Conservation (phyloP, 2,888 invertebrate genomes). For the Linhomoeus sp. region DNA sequence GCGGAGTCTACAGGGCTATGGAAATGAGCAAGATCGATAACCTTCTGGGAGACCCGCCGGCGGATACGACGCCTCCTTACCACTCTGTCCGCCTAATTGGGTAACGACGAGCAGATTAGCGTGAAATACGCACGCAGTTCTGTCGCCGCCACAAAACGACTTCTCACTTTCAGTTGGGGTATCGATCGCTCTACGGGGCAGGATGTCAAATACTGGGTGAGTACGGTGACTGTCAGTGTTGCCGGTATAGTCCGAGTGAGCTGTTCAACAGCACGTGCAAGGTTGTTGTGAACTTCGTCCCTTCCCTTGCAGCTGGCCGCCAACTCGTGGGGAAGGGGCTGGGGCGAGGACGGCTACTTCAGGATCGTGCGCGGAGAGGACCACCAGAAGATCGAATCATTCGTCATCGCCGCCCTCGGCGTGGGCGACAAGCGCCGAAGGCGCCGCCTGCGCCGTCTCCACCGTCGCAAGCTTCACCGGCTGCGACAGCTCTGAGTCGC, state of each 20-base stretch:
- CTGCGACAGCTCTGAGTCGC: neutral
- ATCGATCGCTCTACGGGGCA: conserved; percentile 42
- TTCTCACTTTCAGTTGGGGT: conserved; percentile 44
- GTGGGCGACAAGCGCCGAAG: conserved; percentile 4
- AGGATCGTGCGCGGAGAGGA: conserved; percentile 59
- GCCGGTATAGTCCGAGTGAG: too few relatives aligned
- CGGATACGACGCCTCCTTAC: conserved; percentile 31
- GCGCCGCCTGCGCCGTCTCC: conserved; percentile 1
- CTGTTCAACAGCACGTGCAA: neutral
- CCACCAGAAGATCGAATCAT: conserved; percentile 73
- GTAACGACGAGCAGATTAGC: too few relatives aligned
- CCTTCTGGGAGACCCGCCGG: neutral
- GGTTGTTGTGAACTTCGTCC: neutral
- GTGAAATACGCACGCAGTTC: too few relatives aligned
- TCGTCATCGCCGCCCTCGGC: conserved; percentile 60
- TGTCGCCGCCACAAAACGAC: too few relatives aligned
- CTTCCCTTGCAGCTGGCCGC: conserved; percentile 51
- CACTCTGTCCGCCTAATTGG: conserved; percentile 80
- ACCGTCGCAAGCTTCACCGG: neutral
- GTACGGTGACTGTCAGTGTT: neutral
- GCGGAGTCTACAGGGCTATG: conserved; percentile 52
- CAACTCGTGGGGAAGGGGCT: conserved; percentile 75
- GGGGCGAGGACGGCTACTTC: conserved; percentile 84
- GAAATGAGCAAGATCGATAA: too few relatives aligned
- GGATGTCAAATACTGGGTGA: conserved; percentile 60